phyloP scores from a whole-genome alignment of 2,797 vertebrate genomes.

The Botia almorhae region DNA sequence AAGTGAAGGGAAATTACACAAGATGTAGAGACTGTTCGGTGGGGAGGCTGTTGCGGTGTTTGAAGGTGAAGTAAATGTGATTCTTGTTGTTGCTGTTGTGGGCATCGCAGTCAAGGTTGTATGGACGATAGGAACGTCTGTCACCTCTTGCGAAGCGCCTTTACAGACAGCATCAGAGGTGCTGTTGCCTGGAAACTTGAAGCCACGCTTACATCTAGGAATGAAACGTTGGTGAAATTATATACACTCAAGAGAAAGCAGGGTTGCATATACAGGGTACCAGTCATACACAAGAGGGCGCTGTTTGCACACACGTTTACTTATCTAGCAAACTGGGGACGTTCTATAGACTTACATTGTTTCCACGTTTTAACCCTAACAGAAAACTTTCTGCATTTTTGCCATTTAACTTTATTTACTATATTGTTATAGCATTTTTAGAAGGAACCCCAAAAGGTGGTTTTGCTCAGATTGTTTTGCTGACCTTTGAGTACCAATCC shows the following conservation, averaged over 20 bases:
- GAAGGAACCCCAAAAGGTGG: too few species aligned
- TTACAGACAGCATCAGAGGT: conserved; percentile 64
- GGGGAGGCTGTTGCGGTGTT: not conserved
- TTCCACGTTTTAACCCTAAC: too few species aligned
- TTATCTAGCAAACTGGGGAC: too few species aligned
- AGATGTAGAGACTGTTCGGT: not conserved
- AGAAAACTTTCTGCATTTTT: too few species aligned
- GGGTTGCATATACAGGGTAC: not conserved
- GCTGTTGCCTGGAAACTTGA: conserved; percentile 42
- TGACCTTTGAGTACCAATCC: too few species aligned
- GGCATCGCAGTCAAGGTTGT: not conserved
- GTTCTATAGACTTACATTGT: too few species aligned
- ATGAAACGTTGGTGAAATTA: conserved; percentile 8
- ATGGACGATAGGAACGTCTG: not conserved
- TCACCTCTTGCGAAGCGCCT: not conserved
- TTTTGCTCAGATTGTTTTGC: too few species aligned
- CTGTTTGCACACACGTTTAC: not conserved
- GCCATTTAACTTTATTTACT: too few species aligned
- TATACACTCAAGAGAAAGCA: not conserved
- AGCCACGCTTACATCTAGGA: conserved; percentile 66
- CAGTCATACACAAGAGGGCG: not conserved
- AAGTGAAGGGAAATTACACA: conserved; percentile 42
- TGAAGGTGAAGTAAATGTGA: not conserved
- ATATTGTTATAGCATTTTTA: too few species aligned
- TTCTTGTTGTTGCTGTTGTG: not conserved